Base-by-base conservation (phyloP, 2,888 invertebrate genomes). In the Caenorhabditis japonica region DNA sequence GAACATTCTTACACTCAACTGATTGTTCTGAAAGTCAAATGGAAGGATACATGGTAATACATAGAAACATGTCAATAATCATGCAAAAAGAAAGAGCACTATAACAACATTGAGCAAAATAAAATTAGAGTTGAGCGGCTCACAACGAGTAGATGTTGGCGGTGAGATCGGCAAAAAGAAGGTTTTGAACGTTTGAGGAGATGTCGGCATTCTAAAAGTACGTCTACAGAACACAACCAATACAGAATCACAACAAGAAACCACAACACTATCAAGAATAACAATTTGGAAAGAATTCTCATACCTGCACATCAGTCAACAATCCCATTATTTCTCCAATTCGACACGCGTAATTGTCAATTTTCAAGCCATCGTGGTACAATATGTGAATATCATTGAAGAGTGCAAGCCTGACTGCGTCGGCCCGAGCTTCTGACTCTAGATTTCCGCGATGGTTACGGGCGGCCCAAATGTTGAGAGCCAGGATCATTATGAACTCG, bases 251-350 rank as follows among this genome's bases (percentile, higher is more conserved):
- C n/a, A n/a, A n/a, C n/a, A n/a, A n/a, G n/a, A n/a, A n/a, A n/a
- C n/a, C n/a, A n/a, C n/a, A n/a, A n/a, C n/a, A n/a, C n/a, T n/a
- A n/a, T n/a, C n/a, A n/a, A n/a, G n/a, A n/a, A n/a, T 10, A 30
- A 30, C 10, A 30, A 30, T 38, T 21, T 12, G 23, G 34, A 19
- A 34, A 4, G 13, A 13, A 13, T 21, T 15, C 2, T 27, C 25
- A 44, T 39, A 74, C 68, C 52, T 68, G 62, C 23, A 74, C 68
- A 19, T 60, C 73, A 15, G 68, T 74, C 36, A 34, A 61, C 3
- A 74, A 34, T 13, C 61, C 55, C 74, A 74, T 64, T 2, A 75
- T 12, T n/a, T 69, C 59, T n/a, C 69, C 75, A 41, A 75, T 60
- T 49, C 70, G 39, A 10, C 43, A 33, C 2, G 75, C 68, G 55